Conservation (phyloP, 2,888 invertebrate species). For the Atherix ibis region DNA sequence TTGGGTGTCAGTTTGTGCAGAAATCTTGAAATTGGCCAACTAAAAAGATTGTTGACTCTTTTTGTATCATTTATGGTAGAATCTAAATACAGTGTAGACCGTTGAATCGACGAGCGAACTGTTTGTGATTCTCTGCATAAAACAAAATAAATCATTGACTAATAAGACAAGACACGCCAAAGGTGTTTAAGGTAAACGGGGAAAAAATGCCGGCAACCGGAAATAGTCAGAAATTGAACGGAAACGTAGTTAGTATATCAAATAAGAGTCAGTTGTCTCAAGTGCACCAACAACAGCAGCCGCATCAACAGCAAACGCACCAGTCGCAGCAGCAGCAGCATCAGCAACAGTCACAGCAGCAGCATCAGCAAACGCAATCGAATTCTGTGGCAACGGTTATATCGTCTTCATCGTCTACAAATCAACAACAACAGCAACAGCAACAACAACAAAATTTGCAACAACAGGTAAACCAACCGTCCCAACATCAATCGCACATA, state of each 20-base stretch:
- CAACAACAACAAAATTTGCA: constrained; percentile 4
- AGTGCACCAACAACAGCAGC: constrained; percentile 6
- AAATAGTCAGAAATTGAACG: constrained; percentile 11
- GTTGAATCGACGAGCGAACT: too few relatives aligned
- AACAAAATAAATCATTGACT: too few relatives aligned
- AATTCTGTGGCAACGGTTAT: not conserved
- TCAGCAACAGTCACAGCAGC: constrained; percentile 18
- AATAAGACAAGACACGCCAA: too few relatives aligned
- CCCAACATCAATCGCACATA: constrained; percentile 1
- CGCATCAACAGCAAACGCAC: constrained; percentile 5
- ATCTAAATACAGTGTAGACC: too few relatives aligned
- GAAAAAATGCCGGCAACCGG: constrained; percentile 9
- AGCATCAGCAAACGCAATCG: constrained; percentile 25
- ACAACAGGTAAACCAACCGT: not conserved
- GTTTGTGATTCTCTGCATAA: too few relatives aligned
- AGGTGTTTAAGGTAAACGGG: too few relatives aligned
- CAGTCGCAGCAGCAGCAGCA: constrained; percentile 2
- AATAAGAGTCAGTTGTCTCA: constrained; percentile 7
- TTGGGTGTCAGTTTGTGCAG: too few relatives aligned
- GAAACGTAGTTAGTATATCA: constrained; percentile 9
- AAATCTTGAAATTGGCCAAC: too few relatives aligned
- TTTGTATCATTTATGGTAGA: too few relatives aligned
- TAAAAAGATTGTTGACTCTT: too few relatives aligned
- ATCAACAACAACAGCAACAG: constrained; percentile 9
- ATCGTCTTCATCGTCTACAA: constrained; percentile 19